Evolutionary conservation across 2,888 invertebrate species (phyloP), one percentile per base, ranked within the genome.

Genomic region (Papilio demoleus): DNA sequence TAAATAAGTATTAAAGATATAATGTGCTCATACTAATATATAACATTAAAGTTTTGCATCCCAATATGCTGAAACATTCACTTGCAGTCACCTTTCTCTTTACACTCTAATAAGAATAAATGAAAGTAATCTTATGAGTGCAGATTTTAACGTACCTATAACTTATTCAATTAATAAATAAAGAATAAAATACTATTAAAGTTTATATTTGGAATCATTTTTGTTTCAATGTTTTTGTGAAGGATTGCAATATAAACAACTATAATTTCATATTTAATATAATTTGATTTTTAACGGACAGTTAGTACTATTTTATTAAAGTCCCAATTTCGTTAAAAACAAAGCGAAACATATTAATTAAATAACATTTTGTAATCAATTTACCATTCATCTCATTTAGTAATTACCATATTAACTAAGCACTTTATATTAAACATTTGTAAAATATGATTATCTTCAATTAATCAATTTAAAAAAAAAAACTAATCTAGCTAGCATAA

Each of bases 61-160:
- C n/a, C 14, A 47, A 14, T 24, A 17, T 58, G n/a, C 67, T 45
- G 63, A 68, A 63, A 63, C 68, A 62, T 68, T 68, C 67, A 67
- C 67, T 68, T 68, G 36, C 64, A 40, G 38, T n/a, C 17, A n/a
- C 67, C 68, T 63, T 68, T 68, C 63, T 63, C 63, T 68, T 68
- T 68, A 63, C 38, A 63, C 31, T 62, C 45, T 63, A 47, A 19
- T 45, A 40, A 68, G 36, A 58, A 42, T 58, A 85, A 86, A 87
- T 84, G 87, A 88, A 88, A 88, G 86, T 86, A 79, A 72, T 73
- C 66, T 76, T 77, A 76, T 76, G 71, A 77, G 74, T 70, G 22
- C 31, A 22, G 8, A 45, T 64, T 17, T 36, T 64, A 45, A 34
- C 47, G n/a, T 14, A 17, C 31, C 12, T 50, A 22, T 47, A 24